Conservation (phyloP, 2,113 vertebrate genomes). For the Charadrius vociferus region DNA sequence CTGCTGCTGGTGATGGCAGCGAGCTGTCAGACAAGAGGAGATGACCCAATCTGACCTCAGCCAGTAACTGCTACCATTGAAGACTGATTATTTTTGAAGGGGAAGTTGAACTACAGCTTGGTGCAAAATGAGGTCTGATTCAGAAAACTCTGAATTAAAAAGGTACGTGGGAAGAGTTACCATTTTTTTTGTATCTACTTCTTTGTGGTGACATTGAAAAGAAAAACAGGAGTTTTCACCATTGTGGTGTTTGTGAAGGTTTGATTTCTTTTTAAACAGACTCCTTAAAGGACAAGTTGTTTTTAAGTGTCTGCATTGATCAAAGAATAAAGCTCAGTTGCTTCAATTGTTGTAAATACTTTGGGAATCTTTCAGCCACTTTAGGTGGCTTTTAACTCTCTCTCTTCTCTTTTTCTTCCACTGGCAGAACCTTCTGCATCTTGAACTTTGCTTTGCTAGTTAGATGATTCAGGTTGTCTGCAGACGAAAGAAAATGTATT, state of each 20-base stretch:
- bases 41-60: neutral
- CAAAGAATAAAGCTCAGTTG: constrained; percentile 12
- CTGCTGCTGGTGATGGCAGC: neutral
- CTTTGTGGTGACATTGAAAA: neutral
- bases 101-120: neutral
- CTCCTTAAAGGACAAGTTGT: constrained; percentile 1
- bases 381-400: constrained; percentile 2
- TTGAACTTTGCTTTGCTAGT: constrained; percentile 39
- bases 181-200: neutral
- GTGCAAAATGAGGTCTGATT: neutral
- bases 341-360: constrained; percentile 18
- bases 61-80: neutral
- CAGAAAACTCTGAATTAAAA: neutral
- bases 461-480: neutral
- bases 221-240: neutral
- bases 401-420: neutral
- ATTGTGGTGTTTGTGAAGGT: neutral
- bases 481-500: neutral
- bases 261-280: constrained; percentile 11
- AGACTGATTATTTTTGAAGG: neutral
- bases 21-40: neutral
- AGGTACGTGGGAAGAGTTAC: neutral
- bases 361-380: constrained; percentile 14
- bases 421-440: neutral
- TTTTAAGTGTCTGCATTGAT: constrained; percentile 19